Evolutionary conservation across 2,113 vertebrate species (phyloP), one percentile per base, ranked within the genome.

Genomic region (Labeo catla): DNA sequence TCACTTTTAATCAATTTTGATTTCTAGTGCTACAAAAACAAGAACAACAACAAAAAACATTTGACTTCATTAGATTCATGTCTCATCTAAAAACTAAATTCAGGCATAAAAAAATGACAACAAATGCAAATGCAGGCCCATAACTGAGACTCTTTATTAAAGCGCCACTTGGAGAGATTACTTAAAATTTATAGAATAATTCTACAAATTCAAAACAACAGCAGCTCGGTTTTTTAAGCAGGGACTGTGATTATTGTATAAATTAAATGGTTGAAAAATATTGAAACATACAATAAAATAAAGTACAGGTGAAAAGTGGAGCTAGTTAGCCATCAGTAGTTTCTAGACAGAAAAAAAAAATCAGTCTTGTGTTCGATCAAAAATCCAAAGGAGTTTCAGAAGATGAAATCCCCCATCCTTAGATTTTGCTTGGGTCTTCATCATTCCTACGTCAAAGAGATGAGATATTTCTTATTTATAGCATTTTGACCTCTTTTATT

Each of bases 371-470:
- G 10, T 23, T 50, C 9, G 8, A 16, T 81, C n/a, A 81, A 66
- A 47, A 10, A 5, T 82, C 43, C 45, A 34, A 19, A 12, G 47
- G 5, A 68, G 19, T 16, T 45, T 59, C 23, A 43, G 28, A 47
- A 8, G 47, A 54, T 36, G 8, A 4, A 49, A 21, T 86, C 50
- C 54, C 23, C 4, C 5, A 11, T 73, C 82, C 36, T 95, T 88
- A 95, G 89, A 95, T 93, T 89, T 93, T 93, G 93, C 92, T 92
- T 87, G 49, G 87, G 68, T 92, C 89, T 11, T 94, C 92, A 3
- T 91, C 90, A 5, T 0, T 52, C 88, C 94, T 95, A 76, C 39
- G 63, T 72, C 59, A 80, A 54, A 83, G 9, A 87, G 36, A 84
- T 72, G n/a, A 39, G 49, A 5, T 11, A 16, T 19, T 11, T 81